Evolutionary conservation across 1,140 invertebrate genomes (phyloP), one percentile per base, ranked within the genome.

Genomic region (Phymorhynchus buccinoides): DNA sequence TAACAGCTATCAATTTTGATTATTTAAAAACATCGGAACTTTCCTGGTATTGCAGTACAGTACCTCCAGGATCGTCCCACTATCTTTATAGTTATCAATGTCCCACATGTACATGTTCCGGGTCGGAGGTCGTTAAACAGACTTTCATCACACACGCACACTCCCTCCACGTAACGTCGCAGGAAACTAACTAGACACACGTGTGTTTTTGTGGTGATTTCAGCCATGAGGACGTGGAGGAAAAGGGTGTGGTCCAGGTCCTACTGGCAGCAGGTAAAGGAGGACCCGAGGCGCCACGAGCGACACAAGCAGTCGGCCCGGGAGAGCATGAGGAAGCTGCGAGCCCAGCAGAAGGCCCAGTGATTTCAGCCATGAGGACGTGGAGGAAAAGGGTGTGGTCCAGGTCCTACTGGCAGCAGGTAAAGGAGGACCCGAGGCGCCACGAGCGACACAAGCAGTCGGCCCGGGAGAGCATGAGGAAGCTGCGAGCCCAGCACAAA

Each of bases 401-500:
- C 73, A 39, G 27, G 73, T 41, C 37, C 3, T 75, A 75, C 73
- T 75, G 73, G 73, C 32, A 75, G 73, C 73, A 75, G 18, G 73
- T 75, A 16, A 75, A 75, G 37, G 37, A 6, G 35, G 73, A 75
- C 73, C 73, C 73, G 18, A 27, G 37, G 12, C 73, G 35, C 16
- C 71, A 75, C 35, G 73, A 75, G 37, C 73, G 73, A 7, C 73
- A 37, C 37, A 75, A 75, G 73, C 73, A 75, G 73, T 41, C 37
- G 73, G 73, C 73, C 73, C 32, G 73, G 37, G 73, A 75, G 18
- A 37, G 73, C 18, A 75, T 75, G 73, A 75, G 73, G 73, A 75
- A 41, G 37, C 37, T 75, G 7, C 39, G 73, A 41, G 73, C 73
- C 73, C 35, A 75, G 37, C 35, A 75, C 37, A 75, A 41, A 27